Conservation (phyloP, 2,797 vertebrate genomes). For the Lacerta viridis region DNA sequence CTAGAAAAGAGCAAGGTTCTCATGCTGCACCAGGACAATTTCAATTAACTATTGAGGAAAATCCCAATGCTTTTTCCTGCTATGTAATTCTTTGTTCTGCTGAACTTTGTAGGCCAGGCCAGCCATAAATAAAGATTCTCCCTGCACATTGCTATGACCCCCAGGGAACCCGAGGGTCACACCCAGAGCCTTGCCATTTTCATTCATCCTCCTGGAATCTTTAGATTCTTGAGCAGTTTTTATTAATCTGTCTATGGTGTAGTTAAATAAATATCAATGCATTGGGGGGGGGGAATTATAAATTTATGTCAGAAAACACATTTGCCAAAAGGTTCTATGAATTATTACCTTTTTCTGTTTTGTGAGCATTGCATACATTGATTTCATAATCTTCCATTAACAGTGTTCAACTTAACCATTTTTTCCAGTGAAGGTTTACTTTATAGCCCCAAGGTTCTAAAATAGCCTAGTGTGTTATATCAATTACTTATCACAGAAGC, state of each 20-base stretch:
- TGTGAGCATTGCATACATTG: neutral
- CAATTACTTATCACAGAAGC: neutral
- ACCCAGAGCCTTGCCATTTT: no score
- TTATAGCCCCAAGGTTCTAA: neutral
- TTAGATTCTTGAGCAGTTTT: neutral
- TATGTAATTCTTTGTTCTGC: neutral
- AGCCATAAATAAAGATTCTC: no score
- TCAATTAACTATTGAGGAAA: neutral
- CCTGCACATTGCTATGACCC: no score
- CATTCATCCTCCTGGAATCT: neutral
- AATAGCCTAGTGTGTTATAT: neutral
- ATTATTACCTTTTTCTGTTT: neutral
- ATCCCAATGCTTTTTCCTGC: neutral
- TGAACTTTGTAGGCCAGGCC: neutral
- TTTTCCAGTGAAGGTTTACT: neutral
- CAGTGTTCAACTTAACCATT: neutral
- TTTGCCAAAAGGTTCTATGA: rapidly evolving
- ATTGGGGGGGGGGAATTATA: rapidly evolving
- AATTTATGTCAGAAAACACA: rapidly evolving
- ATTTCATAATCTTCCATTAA: neutral
- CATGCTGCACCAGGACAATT: neutral
- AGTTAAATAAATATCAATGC: rapidly evolving
- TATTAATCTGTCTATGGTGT: neutral
- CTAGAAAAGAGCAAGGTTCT: neutral
- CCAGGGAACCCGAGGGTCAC: no score